These are phyloP conservation scores for Eudyptes chrysolophus DNA, from an alignment of 2,113 vertebrate genomes.

Conservation along the genomic window DNA sequence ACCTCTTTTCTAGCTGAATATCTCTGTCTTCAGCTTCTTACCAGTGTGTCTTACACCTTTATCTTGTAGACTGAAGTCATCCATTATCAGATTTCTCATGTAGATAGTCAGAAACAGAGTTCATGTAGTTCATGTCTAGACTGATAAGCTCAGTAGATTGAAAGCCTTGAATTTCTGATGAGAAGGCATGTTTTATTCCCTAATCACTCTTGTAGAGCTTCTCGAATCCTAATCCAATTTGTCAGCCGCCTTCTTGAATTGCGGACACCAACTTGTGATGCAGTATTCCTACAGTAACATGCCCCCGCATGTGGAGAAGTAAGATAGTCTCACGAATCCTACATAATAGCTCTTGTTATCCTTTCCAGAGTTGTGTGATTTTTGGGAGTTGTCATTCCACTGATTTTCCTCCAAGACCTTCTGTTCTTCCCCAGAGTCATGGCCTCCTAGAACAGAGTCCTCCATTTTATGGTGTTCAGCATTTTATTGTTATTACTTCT, in stretches of 20 bases:
- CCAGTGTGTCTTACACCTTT: background rate
- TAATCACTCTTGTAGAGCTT: background rate
- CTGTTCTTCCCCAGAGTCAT: background rate
- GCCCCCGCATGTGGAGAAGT: background rate
- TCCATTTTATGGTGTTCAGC: background rate
- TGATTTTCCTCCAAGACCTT: background rate
- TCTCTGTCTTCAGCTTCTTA: background rate
- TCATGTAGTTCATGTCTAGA: background rate
- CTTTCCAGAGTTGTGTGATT: background rate
- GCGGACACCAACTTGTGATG: background rate
- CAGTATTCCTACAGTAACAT: background rate
- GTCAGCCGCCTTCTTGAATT: background rate
- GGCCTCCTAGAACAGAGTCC: background rate
- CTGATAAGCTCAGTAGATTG: background rate
- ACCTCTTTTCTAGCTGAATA: background rate
- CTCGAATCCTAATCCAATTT: background rate
- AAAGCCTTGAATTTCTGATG: slow-evolving; percentile 17
- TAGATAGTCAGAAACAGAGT: background rate
- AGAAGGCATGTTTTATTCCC: background rate
- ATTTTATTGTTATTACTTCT: background rate
- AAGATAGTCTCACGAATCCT: background rate
- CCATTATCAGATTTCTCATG: background rate
- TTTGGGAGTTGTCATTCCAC: background rate
- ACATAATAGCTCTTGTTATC: background rate
- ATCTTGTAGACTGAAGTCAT: background rate